Conservation (phyloP, 2,113 vertebrate species). For the Hippopotamus amphibius region DNA sequence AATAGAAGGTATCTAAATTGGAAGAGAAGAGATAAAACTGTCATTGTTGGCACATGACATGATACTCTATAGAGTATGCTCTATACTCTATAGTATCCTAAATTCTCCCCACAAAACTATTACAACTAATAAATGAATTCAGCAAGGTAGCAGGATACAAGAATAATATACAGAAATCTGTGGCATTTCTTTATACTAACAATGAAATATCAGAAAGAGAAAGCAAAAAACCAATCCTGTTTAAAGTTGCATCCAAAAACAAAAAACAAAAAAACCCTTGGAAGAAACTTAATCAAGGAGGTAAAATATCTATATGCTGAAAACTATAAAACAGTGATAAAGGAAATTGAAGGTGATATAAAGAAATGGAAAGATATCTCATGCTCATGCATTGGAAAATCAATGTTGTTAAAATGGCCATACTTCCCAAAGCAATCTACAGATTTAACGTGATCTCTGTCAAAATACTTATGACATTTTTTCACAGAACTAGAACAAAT, state of each 20-base stretch:
- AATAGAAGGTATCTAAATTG: not conserved
- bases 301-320: not conserved
- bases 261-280: not conserved
- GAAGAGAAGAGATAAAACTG: not conserved
- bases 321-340: not conserved
- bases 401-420: not conserved
- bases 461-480: not conserved
- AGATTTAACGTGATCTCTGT: not conserved
- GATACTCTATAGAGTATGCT: not conserved
- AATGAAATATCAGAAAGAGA: not conserved
- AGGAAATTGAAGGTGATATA: not conserved
- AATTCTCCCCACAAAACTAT: not conserved
- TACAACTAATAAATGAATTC: not conserved
- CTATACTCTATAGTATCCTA: not conserved
- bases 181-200: not conserved
- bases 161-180: not conserved
- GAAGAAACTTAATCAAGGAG: not conserved
- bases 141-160: not conserved
- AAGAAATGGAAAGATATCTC: not conserved
- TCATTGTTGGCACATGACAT: not conserved
- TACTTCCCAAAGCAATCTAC: not conserved
- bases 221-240: not conserved
- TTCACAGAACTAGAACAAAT: not conserved
- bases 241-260: not conserved
- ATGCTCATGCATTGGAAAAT: not conserved